A percentile compares a stretch with the other conserved stretches of the same genome.
phyloP scores from a whole-genome alignment of 2,888 invertebrate genomes.

The Brenthis ino region DNA sequence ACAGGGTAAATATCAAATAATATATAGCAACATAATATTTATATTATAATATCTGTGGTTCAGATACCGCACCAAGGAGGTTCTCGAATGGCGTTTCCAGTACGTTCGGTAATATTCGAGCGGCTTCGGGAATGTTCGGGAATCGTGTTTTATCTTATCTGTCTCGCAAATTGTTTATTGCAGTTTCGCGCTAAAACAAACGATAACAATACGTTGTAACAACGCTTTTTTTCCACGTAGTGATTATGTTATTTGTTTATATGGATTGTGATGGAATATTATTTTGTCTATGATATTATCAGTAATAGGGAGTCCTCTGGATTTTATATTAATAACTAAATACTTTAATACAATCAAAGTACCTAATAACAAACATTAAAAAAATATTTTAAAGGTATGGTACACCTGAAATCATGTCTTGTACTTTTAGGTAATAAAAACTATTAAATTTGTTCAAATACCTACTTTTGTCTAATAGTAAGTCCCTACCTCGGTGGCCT shows the following conservation, averaged over 20 bases:
- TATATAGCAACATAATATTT: conserved; percentile 15
- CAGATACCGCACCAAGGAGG: conserved; percentile 23
- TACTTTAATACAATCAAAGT: too few relatives aligned
- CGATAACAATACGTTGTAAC: conserved; percentile 5
- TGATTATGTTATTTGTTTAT: neutral
- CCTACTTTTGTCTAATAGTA: too few relatives aligned
- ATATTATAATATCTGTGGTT: conserved; percentile 22
- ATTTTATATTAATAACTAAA: too few relatives aligned
- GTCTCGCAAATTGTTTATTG: neutral
- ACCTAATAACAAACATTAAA: too few relatives aligned
- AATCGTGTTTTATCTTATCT: neutral
- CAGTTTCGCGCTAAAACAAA: conserved; percentile 8
- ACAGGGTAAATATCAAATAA: conserved; percentile 29
- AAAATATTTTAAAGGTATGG: too few relatives aligned
- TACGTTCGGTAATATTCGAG: conserved; percentile 24
- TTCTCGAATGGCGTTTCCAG: conserved; percentile 11
- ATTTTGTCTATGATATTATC: neutral
- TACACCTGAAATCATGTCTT: too few relatives aligned
- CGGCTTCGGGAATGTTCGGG: conserved; percentile 16
- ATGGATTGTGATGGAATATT: neutral
- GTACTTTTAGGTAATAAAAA: too few relatives aligned
- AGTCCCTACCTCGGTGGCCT: too few relatives aligned
- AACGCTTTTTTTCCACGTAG: conserved; percentile 1
- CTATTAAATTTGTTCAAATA: too few relatives aligned
- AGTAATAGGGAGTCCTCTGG: too few relatives aligned